Base-by-base conservation (phyloP, 2,797 vertebrate species). In the Crocodylus rhombifer region DNA sequence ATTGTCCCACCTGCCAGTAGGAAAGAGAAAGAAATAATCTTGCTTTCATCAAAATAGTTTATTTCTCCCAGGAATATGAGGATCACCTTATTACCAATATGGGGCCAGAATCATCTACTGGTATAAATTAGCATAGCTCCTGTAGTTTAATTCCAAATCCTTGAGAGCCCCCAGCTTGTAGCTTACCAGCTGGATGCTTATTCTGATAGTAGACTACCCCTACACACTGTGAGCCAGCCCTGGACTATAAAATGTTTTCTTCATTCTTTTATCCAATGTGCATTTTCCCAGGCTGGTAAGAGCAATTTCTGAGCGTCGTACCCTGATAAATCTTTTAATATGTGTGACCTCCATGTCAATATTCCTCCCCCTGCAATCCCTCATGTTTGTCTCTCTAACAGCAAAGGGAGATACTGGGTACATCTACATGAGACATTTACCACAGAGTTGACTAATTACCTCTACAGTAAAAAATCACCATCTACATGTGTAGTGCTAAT, bases 1-100 rank as follows among this genome's bases (percentile, higher is more conserved):
- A 98, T 97, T 21, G 97, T 97, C 26, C 98, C 98, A 81, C 98
- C 98, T 87, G 62, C 28, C 12, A 18, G 42, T 98, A 85, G 5
- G 3, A 80, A 78, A 91, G 83, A 71, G 18, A 84, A 83, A 82
- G 4, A 26, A 36, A 15, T 25, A 87, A 5, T 84, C 62, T 76
- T 80, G 56, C 21, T 71, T 26, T 73, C 56, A 42, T 74, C 94
- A 84, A 10, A 67, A 81, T 51, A 77, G 30, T 18, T 85, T 26
- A 58, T 74, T 87, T 20, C 55, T 21, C 5, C 21, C 60, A 20
- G 28, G 18, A 79, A 89, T 60, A 25, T 80, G 14, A 61, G 10
- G 28, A 42, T n/a, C 21, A 16, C 13, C 23, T 75, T 62, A 30
- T 13, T 55, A 18, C 76, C 67, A 33, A 60, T 28, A 65, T n/a